phyloP scores from a whole-genome alignment of 2,888 invertebrate species.

The Tetrapedia diversipes region DNA sequence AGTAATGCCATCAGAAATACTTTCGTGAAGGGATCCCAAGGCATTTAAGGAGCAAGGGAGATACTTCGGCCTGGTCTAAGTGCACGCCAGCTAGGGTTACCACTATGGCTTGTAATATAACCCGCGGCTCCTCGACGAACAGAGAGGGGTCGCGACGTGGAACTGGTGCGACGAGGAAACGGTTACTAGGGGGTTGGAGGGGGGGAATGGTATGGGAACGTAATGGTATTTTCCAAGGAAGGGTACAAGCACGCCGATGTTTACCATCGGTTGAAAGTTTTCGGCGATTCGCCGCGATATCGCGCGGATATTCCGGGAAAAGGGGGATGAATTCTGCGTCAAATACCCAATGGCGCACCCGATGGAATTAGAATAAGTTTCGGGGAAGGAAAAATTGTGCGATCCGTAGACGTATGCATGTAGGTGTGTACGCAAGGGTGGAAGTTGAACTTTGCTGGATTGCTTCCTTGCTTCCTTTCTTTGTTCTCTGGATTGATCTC shows the following conservation, averaged over 20 bases:
- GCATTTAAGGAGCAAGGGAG: slow-evolving; percentile 62
- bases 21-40: slow-evolving; percentile 67
- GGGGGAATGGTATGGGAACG: slow-evolving; percentile 33
- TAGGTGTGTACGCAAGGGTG: not conserved
- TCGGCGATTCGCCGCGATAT: slow-evolving; percentile 64
- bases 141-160: slow-evolving; percentile 32
- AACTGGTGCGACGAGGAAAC: slow-evolving; percentile 30
- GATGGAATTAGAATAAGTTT: slow-evolving; percentile 21
- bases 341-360: slow-evolving; percentile 15
- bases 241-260: slow-evolving; percentile 55
- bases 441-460: slow-evolving; percentile 5
- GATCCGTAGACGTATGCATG: no score
- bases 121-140: slow-evolving; percentile 62
- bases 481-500: not conserved
- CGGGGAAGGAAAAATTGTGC: not conserved
- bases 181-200: slow-evolving; percentile 30
- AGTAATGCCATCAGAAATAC: slow-evolving; percentile 73
- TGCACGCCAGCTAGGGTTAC: slow-evolving; percentile 78
- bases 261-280: slow-evolving; percentile 65
- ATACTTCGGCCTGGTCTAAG: slow-evolving; percentile 69
- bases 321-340: slow-evolving; percentile 22
- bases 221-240: slow-evolving; percentile 70
- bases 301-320: slow-evolving; percentile 35
- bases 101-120: slow-evolving; percentile 79
- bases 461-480: not conserved